These are phyloP conservation scores for Actias luna DNA, from an alignment of 2,888 invertebrate species.

Conservation along the genomic window DNA sequence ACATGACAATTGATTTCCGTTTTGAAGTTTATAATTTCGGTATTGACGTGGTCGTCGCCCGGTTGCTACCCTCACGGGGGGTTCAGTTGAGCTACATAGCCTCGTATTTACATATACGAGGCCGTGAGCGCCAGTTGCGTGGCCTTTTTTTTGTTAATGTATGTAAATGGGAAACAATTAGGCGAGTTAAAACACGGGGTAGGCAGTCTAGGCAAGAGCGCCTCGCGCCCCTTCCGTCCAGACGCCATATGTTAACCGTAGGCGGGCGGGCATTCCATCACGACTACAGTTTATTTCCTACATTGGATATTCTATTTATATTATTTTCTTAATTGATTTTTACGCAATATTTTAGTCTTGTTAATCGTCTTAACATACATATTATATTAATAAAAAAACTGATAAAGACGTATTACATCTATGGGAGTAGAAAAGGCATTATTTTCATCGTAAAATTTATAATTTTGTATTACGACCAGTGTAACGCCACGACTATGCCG, in stretches of 20 bases:
- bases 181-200: constrained; percentile 80
- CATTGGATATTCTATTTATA: neutral
- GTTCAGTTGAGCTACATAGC: constrained; percentile 41
- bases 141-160: constrained; percentile 74
- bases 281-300: constrained; percentile 36
- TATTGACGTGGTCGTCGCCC: constrained; percentile 51
- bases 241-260: constrained; percentile 67
- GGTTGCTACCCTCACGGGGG: constrained; percentile 34
- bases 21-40: constrained; percentile 57
- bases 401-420: too few relatives aligned
- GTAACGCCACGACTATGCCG: too few relatives aligned
- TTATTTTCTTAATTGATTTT: neutral
- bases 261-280: constrained; percentile 55
- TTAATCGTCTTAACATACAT: neutral
- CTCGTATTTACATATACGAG: constrained; percentile 64
- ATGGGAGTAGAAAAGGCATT: too few relatives aligned
- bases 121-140: constrained; percentile 69
- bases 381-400: neutral
- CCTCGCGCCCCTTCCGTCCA: constrained; percentile 66
- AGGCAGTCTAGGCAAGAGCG: constrained; percentile 76
- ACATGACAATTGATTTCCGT: constrained; percentile 69
- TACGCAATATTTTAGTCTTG: neutral
- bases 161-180: constrained; percentile 82
- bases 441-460: too few relatives aligned
- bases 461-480: too few relatives aligned